Percentiles rank a stretch among this genome's conserved stretches.
Conservation (phyloP, 2,797 vertebrate species). For the Sebastes trivittatus region DNA sequence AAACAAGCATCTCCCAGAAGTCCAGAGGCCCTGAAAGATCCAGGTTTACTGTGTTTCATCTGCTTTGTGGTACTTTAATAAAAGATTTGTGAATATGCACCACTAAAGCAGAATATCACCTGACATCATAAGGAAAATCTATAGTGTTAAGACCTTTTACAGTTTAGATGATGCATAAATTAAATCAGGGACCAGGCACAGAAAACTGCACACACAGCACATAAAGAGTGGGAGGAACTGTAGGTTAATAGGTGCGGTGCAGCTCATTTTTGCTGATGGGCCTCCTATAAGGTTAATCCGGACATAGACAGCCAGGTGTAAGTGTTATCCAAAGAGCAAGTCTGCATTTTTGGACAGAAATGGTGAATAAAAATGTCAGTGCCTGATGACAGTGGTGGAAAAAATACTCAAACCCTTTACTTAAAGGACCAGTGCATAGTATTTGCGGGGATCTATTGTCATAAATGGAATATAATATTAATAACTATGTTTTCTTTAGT, state of each 20-base stretch:
- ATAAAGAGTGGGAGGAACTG: not conserved
- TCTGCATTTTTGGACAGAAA: not conserved
- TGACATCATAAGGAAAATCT: not conserved
- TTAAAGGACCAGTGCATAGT: not conserved
- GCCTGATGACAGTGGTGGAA: not conserved
- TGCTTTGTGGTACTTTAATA: not conserved
- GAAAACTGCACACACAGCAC: not conserved
- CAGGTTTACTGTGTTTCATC: not conserved
- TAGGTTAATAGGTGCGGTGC: not conserved
- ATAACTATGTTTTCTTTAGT: too few relatives aligned
- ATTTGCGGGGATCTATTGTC: too few relatives aligned
- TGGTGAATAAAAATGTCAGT: not conserved
- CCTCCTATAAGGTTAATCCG: not conserved
- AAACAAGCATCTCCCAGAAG: not conserved
- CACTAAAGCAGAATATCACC: not conserved
- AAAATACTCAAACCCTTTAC: not conserved
- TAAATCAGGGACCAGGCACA: not conserved
- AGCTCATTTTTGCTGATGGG: not conserved
- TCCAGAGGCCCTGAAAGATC: not conserved
- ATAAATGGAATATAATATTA: too few relatives aligned
- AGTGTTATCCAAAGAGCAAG: not conserved
- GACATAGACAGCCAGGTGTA: not conserved
- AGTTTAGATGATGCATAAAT: not conserved
- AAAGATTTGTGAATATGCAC: not conserved
- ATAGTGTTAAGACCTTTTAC: not conserved